Evolutionary conservation across 2,888 invertebrate species (phyloP).

Genomic region (Ptychoptera albimana): DNA sequence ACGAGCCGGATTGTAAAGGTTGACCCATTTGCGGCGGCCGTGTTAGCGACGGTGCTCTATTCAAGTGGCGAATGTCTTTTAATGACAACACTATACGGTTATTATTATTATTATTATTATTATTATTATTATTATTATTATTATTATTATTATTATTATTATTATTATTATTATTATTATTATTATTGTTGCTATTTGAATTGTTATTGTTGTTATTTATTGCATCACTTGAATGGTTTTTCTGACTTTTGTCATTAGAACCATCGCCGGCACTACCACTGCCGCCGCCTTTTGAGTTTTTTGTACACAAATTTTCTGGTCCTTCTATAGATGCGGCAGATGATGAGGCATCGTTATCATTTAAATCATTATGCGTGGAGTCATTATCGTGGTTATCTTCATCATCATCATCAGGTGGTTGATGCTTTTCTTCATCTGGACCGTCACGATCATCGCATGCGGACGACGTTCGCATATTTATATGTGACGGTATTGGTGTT

Average conservation of each 20-base stretch:
- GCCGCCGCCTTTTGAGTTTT: slow-evolving; percentile 10
- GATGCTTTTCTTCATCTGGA: slow-evolving; percentile 11
- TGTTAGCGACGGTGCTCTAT: slow-evolving; percentile 18
- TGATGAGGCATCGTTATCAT: slow-evolving; percentile 12
- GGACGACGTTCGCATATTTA: slow-evolving; percentile 1
- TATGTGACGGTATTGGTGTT: slow-evolving; percentile 12
- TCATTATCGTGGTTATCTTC: slow-evolving; percentile 1
- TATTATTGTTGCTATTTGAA: slow-evolving; percentile 12
- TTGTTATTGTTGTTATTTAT: slow-evolving; percentile 8
- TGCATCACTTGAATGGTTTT: slow-evolving; percentile 2
- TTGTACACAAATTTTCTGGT: slow-evolving; percentile 30
- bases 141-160: slow-evolving; percentile 18
- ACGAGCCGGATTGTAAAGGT: slow-evolving; percentile 11
- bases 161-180: slow-evolving; percentile 13
- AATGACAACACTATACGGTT: slow-evolving; percentile 29
- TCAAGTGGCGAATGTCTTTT: slow-evolving; percentile 29
- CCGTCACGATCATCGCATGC: slow-evolving; percentile 16
- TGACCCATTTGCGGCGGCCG: slow-evolving; percentile 10
- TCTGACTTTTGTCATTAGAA: slow-evolving; percentile 4
- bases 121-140: slow-evolving; percentile 20
- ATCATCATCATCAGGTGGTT: slow-evolving; percentile 1
- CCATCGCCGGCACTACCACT: slow-evolving; percentile 15
- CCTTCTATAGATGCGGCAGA: slow-evolving; percentile 16
- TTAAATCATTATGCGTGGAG: slow-evolving; percentile 10
- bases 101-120: slow-evolving; percentile 23